Evolutionary conservation across 1,140 invertebrate species (phyloP), one percentile per base, ranked within the genome.

Genomic region (Neelides sp.): DNA sequence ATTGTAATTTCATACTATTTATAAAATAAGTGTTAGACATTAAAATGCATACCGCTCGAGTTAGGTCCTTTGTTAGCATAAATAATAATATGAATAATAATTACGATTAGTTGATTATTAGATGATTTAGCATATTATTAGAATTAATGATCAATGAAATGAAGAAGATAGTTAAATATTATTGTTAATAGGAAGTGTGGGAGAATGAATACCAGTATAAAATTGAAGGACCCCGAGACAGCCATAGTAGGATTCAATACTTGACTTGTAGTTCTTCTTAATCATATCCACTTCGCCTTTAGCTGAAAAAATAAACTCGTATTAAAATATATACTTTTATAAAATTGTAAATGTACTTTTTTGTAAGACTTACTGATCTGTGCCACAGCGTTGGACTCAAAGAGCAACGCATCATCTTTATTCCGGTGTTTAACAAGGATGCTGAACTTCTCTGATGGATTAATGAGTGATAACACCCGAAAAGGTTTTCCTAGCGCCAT

Each of bases 401-500:
- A 91, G 35, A 95, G 73, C 32, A 95, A 71, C 41, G 86, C 82
- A 54, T 85, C 79, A 63, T 83, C 82, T 69, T 82, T 82, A 66
- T 82, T 81, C 65, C 87, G 77, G 63, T 88, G 85, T 65, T 92
- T 87, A 49, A 95, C 69, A 43, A 95, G 73, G 56, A 94, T 75
- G 65, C 86, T 90, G 64, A 92, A 89, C n/a, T 84, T 83, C 68
- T 78, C 83, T 40, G 83, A 79, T 12, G 83, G 79, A 57, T 80
- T 78, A 54, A 81, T 76, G 70, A 91, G 91, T 67, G 92, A 86
- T 61, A 86, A 78, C 58, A 93, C 79, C 61, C 88, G 82, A 70
- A 87, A 93, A 42, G 80, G 79, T 73, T 93, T 92, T 60, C 86
- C 87, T 80, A 95, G 85, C 64, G 88, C 85, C 89, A 91, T 92